Evolutionary conservation across 1,140 invertebrate species (phyloP).

Genomic region (Cotesia chilonis): DNA sequence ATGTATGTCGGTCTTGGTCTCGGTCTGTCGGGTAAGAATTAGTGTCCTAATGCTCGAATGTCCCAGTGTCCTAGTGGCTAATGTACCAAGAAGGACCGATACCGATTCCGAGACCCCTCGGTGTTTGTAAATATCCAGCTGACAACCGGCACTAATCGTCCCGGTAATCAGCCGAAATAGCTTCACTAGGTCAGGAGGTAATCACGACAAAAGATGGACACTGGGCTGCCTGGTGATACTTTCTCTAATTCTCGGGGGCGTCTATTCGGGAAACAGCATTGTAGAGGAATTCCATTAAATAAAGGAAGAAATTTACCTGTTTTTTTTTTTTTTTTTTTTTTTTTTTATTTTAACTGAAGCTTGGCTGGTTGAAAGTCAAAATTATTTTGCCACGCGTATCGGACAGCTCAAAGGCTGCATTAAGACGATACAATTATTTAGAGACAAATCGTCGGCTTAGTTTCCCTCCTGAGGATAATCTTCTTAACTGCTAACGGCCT

Average conservation of each 20-base stretch:
- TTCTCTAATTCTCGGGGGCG: conserved; percentile 12
- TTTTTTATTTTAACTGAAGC: not conserved
- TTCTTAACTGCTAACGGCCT: not conserved
- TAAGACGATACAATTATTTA: not conserved
- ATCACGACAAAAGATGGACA: not conserved
- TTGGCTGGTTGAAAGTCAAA: not conserved
- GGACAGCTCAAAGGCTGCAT: not conserved
- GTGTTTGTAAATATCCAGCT: conserved; percentile 26
- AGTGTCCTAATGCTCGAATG: too few relatives aligned
- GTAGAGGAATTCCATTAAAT: too few relatives aligned
- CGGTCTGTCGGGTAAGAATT: too few relatives aligned
- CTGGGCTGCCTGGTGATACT: conserved; percentile 18
- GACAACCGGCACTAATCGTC: conserved; percentile 19
- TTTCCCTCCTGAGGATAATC: not conserved
- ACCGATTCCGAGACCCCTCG: conserved; percentile 18
- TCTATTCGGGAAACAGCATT: too few relatives aligned
- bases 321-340: conserved; percentile 22
- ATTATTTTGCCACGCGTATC: conserved; percentile 19
- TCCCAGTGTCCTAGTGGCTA: not conserved
- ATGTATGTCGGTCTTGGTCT: too few relatives aligned
- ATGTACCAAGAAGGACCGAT: conserved; percentile 6
- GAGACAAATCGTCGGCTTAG: not conserved
- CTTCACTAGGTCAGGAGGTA: conserved; percentile 37
- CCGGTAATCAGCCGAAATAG: conserved; percentile 19
- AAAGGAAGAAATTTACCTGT: not conserved